These are phyloP conservation scores for Microcebus jonahi DNA, from an alignment of 2,113 vertebrate species.

Conservation along the genomic window DNA sequence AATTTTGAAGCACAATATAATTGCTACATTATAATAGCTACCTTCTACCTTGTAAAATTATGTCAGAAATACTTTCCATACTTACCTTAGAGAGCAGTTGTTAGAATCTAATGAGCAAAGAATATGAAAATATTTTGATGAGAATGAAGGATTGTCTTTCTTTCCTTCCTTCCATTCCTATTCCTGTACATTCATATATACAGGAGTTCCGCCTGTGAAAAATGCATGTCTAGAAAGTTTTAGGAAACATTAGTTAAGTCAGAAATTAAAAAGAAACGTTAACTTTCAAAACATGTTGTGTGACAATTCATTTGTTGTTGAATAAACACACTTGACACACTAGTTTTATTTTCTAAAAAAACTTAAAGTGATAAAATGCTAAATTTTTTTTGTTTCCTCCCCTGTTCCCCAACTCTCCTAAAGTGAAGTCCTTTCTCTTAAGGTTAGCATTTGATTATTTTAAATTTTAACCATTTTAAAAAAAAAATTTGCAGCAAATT, in stretches of 20 bases:
- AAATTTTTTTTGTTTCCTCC: not conserved
- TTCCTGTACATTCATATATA: not conserved
- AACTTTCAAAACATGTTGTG: not conserved
- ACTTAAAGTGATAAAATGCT: not conserved
- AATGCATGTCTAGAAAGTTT: not conserved
- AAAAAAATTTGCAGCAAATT: not conserved
- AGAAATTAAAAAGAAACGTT: not conserved
- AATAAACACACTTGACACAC: not conserved
- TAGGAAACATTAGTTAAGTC: not conserved
- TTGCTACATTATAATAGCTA: not conserved
- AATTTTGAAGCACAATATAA: not conserved
- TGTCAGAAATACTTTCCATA: not conserved
- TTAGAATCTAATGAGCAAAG: not conserved
- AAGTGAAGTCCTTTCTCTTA: not conserved
- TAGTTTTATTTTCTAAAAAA: not conserved
- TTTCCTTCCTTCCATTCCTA: not conserved
- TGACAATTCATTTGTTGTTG: not conserved
- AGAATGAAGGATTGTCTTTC: not conserved
- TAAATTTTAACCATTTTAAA: not conserved
- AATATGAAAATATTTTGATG: not conserved
- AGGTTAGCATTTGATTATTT: slow-evolving; percentile 29
- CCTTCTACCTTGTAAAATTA: not conserved
- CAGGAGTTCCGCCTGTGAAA: not conserved
- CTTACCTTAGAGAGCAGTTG: not conserved
- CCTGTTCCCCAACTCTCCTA: not conserved